Evolutionary conservation across 2,888 invertebrate genomes (phyloP).

Genomic region (Nomada fabriciana): DNA sequence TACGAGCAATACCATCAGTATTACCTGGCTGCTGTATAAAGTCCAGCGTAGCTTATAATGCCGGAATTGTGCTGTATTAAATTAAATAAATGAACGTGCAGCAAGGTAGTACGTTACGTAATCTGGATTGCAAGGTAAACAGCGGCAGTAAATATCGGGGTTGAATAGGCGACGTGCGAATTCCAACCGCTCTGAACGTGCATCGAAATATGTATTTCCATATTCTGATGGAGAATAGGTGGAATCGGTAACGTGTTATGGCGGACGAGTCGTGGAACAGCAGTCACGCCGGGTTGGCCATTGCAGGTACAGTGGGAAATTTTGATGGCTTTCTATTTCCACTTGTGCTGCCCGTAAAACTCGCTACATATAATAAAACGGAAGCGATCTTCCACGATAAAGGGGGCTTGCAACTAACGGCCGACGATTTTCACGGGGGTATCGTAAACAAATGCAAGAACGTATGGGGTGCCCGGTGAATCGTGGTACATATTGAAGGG

Average conservation of each 20-base stretch:
- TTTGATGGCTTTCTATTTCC: slow-evolving; percentile 42
- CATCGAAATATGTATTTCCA: slow-evolving; percentile 62
- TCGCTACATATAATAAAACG: slow-evolving; percentile 14
- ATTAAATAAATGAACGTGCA: slow-evolving; percentile 65
- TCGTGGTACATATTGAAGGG: background rate
- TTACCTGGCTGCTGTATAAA: slow-evolving; percentile 6
- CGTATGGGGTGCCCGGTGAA: background rate
- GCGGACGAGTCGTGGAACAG: slow-evolving; percentile 3
- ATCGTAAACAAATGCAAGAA: slow-evolving; percentile 2
- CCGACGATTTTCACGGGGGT: background rate
- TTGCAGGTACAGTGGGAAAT: slow-evolving; percentile 3
- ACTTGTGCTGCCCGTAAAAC: slow-evolving; percentile 19
- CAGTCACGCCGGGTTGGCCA: background rate
- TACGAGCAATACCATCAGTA: slow-evolving; percentile 10
- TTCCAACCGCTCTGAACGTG: slow-evolving; percentile 39
- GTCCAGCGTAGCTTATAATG: slow-evolving; percentile 51
- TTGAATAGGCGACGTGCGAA: slow-evolving; percentile 30
- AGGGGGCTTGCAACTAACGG: background rate
- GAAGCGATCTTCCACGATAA: background rate
- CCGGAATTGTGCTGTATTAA: slow-evolving; percentile 55
- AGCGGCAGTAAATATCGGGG: slow-evolving; percentile 52
- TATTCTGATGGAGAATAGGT: slow-evolving; percentile 43
- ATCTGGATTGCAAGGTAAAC: slow-evolving; percentile 55
- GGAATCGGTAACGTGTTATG: slow-evolving; percentile 35
- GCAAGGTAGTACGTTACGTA: slow-evolving; percentile 53